phyloP scores from a whole-genome alignment of 2,888 invertebrate genomes.

The Phanerotoma sp. region DNA sequence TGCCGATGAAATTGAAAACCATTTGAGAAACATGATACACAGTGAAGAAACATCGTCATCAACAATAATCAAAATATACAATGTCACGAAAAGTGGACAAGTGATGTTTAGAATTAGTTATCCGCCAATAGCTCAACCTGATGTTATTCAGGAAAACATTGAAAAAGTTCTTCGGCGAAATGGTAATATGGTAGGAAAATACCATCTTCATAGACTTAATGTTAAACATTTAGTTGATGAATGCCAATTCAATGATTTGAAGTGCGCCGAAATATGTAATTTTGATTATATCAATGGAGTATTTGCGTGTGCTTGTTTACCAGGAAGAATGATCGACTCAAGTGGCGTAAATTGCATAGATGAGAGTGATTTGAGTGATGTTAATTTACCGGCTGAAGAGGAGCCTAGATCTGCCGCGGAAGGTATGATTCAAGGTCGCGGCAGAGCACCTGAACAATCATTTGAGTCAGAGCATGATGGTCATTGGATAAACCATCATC shows the following conservation, averaged over 20 bases:
- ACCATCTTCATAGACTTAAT: constrained; percentile 43
- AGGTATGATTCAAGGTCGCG: constrained; percentile 48
- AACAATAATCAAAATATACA: constrained; percentile 47
- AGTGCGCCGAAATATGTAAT: constrained; percentile 68
- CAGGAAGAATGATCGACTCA: constrained; percentile 60
- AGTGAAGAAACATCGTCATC: constrained; percentile 27
- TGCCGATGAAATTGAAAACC: constrained; percentile 62
- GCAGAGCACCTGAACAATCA: constrained; percentile 36
- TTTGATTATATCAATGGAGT: constrained; percentile 66
- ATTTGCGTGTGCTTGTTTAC: constrained; percentile 69
- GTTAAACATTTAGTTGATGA: constrained; percentile 60
- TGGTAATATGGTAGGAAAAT: constrained; percentile 45
- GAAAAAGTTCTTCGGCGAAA: constrained; percentile 44
- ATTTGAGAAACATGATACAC: constrained; percentile 60
- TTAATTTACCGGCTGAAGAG: constrained; percentile 41
- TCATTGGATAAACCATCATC: constrained; percentile 33
- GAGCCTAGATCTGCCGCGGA: constrained; percentile 34
- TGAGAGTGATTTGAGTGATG: constrained; percentile 42
- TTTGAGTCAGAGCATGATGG: constrained; percentile 37
- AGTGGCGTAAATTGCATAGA: constrained; percentile 58
- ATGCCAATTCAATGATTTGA: constrained; percentile 67
- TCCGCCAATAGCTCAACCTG: constrained; percentile 41
- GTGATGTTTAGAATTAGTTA: constrained; percentile 50
- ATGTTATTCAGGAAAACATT: constrained; percentile 43
- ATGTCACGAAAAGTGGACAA: constrained; percentile 46